These are phyloP conservation scores for Halocynthia aurantium DNA, from an alignment of 23 tunicate species.

Conservation along the genomic window DNA sequence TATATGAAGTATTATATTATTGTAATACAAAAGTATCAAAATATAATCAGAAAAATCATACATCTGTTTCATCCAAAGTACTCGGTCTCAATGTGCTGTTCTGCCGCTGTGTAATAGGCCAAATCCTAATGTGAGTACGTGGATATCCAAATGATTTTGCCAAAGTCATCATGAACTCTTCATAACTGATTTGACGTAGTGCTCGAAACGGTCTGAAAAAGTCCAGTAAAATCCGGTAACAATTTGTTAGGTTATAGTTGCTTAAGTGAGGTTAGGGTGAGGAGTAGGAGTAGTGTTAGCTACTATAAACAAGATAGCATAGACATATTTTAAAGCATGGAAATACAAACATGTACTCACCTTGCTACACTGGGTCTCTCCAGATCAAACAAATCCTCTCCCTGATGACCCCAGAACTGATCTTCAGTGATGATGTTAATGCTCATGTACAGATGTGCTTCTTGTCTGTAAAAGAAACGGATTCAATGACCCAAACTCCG, in stretches of 20 bases:
- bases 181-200: constrained; percentile 37
- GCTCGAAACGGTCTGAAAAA: constrained; percentile 21
- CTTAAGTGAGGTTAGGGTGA: too few relatives aligned
- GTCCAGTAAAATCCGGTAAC: too few relatives aligned
- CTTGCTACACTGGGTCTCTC: constrained; percentile 70
- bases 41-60: not conserved
- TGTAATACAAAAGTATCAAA: too few relatives aligned
- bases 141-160: constrained; percentile 71
- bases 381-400: constrained; percentile 82
- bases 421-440: constrained; percentile 93
- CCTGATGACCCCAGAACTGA: constrained; percentile 96
- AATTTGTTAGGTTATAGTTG: too few relatives aligned
- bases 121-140: constrained; percentile 42
- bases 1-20: not conserved
- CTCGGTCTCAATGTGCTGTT: constrained; percentile 83
- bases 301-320: too few relatives aligned
- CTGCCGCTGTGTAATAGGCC: constrained; percentile 76
- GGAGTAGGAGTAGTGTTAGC: too few relatives aligned
- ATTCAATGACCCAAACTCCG: not conserved
- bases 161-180: constrained; percentile 34
- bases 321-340: too few relatives aligned
- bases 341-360: constrained; percentile 19
- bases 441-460: constrained; percentile 81
- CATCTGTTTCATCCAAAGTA: constrained; percentile 64
- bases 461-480: constrained; percentile 34